Evolutionary conservation across 1,140 invertebrate genomes (phyloP).

Genomic region (Aphelenchoides besseyi): DNA sequence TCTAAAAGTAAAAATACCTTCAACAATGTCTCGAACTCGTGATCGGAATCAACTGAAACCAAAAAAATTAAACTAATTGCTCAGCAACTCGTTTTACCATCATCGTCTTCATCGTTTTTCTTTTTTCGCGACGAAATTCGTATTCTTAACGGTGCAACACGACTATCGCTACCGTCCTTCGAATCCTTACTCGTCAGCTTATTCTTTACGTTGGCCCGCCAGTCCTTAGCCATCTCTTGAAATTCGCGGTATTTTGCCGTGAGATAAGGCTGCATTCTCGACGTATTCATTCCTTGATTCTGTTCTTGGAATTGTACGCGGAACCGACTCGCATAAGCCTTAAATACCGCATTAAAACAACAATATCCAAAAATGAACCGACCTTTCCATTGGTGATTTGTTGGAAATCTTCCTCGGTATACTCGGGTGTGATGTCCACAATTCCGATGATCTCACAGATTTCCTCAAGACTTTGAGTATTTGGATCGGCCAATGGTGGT

Average conservation of each 20-base stretch:
- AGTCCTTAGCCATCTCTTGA: constrained; percentile 21
- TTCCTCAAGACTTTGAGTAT: constrained; percentile 4
- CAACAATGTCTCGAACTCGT: constrained; percentile 41
- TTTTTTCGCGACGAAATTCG: constrained; percentile 38
- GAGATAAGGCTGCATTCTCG: constrained; percentile 34
- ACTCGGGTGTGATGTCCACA: constrained; percentile 34
- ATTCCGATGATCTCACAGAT: constrained; percentile 28
- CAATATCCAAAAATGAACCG: constrained; percentile 12
- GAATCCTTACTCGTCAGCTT: constrained; percentile 5
- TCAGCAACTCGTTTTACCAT: too few species aligned
- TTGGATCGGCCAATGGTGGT: background rate
- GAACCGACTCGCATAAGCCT: constrained; percentile 35
- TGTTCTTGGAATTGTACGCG: constrained; percentile 36
- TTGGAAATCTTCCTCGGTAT: constrained; percentile 41
- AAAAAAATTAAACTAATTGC: too few species aligned
- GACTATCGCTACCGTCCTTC: constrained; percentile 26
- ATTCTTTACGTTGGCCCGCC: constrained; percentile 13
- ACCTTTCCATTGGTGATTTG: constrained; percentile 42
- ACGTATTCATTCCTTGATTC: constrained; percentile 32
- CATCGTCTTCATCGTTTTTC: constrained; percentile 36
- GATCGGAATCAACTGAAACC: too few species aligned
- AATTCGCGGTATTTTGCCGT: constrained; percentile 41
- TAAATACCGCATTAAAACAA: constrained; percentile 6
- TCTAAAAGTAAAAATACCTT: too few species aligned
- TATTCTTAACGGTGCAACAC: constrained; percentile 43